Base-by-base conservation (phyloP, 2,113 vertebrate genomes). In the Oxyura jamaicensis region DNA sequence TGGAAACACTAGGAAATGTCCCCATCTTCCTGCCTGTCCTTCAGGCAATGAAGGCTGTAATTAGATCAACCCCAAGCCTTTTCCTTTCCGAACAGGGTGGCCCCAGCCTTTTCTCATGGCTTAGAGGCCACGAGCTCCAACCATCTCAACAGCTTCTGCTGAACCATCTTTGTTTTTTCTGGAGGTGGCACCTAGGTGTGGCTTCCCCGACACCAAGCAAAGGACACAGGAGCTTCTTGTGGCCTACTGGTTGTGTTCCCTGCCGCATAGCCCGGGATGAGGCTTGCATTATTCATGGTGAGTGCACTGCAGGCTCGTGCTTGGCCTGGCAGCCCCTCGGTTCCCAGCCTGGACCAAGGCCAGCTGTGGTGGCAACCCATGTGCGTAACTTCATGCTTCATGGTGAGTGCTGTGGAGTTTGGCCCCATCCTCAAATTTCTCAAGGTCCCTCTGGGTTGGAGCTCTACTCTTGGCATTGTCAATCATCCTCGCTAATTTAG, bases 401-500 rank as follows among this genome's bases (percentile, higher is more conserved):
- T 25, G 25, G 46, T 33, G 73, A 71, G 62, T 35, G 72, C 46
- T 0, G 2, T 28, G 33, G 75, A 35, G 10, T n/a, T 90, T 76
- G 76, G 23, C 33, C 74, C 55, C 55, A 17, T 42, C 26, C 59
- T 65, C 44, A 33, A 71, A 35, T 36, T 88, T 83, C 41, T 77
- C 6, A 48, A 52, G 72, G 71, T 50, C 71, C 39, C 53, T 35
- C 48, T 42, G 75, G 76, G 62, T 11, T 1, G 42, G 60, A 83
- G 21, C 58, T 87, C 82, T 36, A 59, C 82, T 53, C 22, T 67
- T 94, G 67, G 73, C 73, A 55, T n/a, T 87, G 90, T 36, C 93
- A 88, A 28, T 94, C 93, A 78, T 14, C 72, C 85, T 36, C 75
- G 44, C 26, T 66, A 69, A 80, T 33, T 92, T 82, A 22, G 3